Conservation (phyloP, 1,140 invertebrate species). For the Coenobita brevimanus region DNA sequence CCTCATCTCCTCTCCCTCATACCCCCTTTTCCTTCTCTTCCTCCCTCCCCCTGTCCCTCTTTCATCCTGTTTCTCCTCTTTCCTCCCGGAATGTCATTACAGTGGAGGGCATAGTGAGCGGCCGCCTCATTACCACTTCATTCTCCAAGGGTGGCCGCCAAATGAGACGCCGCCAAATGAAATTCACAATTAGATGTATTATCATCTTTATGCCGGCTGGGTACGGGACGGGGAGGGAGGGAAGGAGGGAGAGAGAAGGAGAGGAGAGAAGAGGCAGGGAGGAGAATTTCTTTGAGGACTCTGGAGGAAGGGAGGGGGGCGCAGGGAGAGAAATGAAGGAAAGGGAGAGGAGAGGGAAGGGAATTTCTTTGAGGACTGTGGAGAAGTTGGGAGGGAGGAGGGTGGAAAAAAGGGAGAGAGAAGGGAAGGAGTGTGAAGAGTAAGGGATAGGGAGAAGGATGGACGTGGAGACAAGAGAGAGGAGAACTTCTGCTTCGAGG, state of each 20-base stretch:
- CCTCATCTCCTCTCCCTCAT: not conserved
- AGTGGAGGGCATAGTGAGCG: not conserved
- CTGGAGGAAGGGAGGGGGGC: too few relatives aligned
- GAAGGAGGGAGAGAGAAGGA: not conserved
- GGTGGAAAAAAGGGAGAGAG: too few relatives aligned
- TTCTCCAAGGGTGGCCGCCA: not conserved
- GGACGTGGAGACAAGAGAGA: too few relatives aligned
- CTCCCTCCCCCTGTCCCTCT: not conserved
- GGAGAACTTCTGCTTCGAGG: too few relatives aligned
- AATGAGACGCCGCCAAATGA: conserved; percentile 24
- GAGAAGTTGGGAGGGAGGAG: too few relatives aligned
- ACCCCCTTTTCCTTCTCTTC: not conserved
- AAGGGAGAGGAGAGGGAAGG: not conserved
- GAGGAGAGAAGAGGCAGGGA: not conserved
- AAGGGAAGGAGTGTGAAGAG: too few relatives aligned
- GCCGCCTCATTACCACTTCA: not conserved
- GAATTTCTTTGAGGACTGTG: too few relatives aligned
- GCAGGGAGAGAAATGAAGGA: not conserved
- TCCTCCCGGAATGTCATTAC: not conserved
- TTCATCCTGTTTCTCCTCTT: not conserved
- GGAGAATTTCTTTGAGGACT: too few relatives aligned
- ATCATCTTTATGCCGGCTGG: conserved; percentile 45
- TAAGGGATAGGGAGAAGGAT: too few relatives aligned
- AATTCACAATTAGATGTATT: conserved; percentile 59
- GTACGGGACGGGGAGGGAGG: not conserved